Evolutionary conservation across 2,797 vertebrate genomes (phyloP).

Genomic region (Girardinus metallicus): DNA sequence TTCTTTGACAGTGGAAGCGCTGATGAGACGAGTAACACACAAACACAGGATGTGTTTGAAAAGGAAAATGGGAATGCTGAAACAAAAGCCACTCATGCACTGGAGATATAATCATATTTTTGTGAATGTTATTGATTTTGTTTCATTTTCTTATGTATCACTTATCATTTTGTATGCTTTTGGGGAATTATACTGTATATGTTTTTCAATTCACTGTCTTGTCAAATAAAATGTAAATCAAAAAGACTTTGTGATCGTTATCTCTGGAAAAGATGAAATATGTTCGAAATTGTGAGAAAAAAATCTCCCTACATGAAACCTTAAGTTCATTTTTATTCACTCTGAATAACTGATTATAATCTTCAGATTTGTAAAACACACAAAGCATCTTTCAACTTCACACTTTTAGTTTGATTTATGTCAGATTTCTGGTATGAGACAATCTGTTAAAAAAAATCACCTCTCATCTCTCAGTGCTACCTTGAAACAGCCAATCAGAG

Average conservation of each 20-base stretch:
- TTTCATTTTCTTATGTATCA: constrained; percentile 42
- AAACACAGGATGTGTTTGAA: constrained; percentile 40
- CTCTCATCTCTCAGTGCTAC: no score
- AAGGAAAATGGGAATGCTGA: constrained; percentile 31
- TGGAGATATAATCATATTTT: constrained; percentile 59
- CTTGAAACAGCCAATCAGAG: no score
- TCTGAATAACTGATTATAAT: background rate
- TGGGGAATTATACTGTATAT: constrained; percentile 70
- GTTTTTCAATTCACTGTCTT: constrained; percentile 83
- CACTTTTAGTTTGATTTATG: background rate
- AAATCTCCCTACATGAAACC: background rate
- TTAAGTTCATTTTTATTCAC: background rate
- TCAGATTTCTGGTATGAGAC: background rate
- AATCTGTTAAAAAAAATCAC: no score
- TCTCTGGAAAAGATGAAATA: background rate
- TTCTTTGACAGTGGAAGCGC: constrained; percentile 49
- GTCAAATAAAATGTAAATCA: constrained; percentile 81
- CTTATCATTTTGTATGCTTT: constrained; percentile 74
- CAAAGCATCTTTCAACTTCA: background rate
- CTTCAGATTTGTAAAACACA: background rate
- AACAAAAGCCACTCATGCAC: constrained; percentile 32
- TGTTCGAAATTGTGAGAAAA: background rate
- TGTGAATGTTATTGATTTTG: constrained; percentile 38
- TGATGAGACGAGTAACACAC: constrained; percentile 51
- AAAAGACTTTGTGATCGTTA: constrained; percentile 37